Percentiles rank a stretch among this genome's conserved stretches.
Conservation (phyloP, 2,888 invertebrate species). For the Biston betularia region DNA sequence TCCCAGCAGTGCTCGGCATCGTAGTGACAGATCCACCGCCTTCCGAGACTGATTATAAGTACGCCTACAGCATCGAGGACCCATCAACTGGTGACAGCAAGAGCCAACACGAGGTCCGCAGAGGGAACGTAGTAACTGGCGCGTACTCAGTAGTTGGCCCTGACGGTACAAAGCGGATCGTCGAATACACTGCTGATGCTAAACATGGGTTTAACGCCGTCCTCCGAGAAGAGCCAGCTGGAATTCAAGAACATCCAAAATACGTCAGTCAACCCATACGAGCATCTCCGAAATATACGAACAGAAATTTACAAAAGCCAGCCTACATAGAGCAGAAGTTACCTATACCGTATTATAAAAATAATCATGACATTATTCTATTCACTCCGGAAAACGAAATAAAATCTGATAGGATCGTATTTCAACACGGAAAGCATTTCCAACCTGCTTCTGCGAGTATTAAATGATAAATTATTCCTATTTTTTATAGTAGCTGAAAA, state of each 20-base stretch:
- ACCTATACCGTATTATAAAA: constrained; percentile 43
- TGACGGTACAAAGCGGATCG: constrained; percentile 77
- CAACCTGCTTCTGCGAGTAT: constrained; percentile 51
- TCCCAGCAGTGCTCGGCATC: constrained; percentile 62
- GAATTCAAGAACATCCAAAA: background rate
- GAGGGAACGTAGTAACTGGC: constrained; percentile 73
- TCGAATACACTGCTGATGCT: constrained; percentile 81
- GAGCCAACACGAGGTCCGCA: constrained; percentile 73
- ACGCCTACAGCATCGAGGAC: constrained; percentile 83
- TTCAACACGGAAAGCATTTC: constrained; percentile 66
- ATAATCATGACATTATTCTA: constrained; percentile 44
- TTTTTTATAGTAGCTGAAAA: too few species aligned
- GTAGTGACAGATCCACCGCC: constrained; percentile 74
- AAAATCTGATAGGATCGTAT: constrained; percentile 43
- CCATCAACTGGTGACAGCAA: constrained; percentile 80
- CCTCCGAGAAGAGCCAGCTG: constrained; percentile 73
- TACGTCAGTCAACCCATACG: constrained; percentile 17
- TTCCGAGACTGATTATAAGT: constrained; percentile 73
- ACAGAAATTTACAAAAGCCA: constrained; percentile 34
- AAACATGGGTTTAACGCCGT: constrained; percentile 84
- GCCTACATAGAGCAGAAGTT: constrained; percentile 41
- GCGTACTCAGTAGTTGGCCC: constrained; percentile 78
- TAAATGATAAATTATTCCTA: constrained; percentile 20
- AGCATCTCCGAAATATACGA: constrained; percentile 8
- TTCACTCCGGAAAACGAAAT: constrained; percentile 67